These are phyloP conservation scores for Ormyrus labotus DNA, from an alignment of 2,888 invertebrate genomes.

Conservation along the genomic window DNA sequence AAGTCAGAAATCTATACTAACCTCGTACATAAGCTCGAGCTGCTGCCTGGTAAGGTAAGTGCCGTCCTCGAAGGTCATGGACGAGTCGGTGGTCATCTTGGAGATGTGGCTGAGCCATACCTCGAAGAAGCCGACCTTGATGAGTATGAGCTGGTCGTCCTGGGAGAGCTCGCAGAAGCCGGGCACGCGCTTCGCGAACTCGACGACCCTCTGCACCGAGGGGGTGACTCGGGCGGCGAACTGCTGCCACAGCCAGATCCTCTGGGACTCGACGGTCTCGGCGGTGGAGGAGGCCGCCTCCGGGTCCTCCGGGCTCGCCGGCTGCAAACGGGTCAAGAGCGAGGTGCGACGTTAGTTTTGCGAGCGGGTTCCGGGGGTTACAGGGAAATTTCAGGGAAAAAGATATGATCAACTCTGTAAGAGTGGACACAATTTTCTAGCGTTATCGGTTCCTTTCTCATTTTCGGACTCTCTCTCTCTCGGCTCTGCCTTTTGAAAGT, in stretches of 20 bases:
- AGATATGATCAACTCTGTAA: too few relatives aligned
- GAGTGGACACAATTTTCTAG: too few relatives aligned
- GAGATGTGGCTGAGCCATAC: slow-evolving; percentile 94
- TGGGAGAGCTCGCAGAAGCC: slow-evolving; percentile 93
- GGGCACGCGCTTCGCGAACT: slow-evolving; percentile 96
- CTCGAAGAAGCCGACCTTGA: slow-evolving; percentile 98
- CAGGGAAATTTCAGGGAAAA: too few relatives aligned
- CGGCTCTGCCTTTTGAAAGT: too few relatives aligned
- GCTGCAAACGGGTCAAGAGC: slow-evolving; percentile 61
- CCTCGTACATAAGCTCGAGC: slow-evolving; percentile 91
- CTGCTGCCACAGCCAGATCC: slow-evolving; percentile 92
- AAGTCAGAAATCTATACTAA: slow-evolving; percentile 68
- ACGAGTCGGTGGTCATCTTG: slow-evolving; percentile 85
- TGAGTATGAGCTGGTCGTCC: slow-evolving; percentile 97
- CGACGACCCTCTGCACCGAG: slow-evolving; percentile 94
- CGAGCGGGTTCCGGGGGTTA: too few relatives aligned
- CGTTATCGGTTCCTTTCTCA: too few relatives aligned
- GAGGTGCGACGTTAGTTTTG: background rate
- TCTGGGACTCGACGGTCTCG: slow-evolving; percentile 84
- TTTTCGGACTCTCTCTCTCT: too few relatives aligned
- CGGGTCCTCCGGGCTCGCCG: slow-evolving; percentile 73
- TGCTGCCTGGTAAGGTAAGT: slow-evolving; percentile 89
- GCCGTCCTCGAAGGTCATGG: slow-evolving; percentile 93
- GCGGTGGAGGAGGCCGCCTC: slow-evolving; percentile 80
- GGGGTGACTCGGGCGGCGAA: slow-evolving; percentile 92